Evolutionary conservation across 2,888 invertebrate genomes (phyloP), one percentile per base, ranked within the genome.

Genomic region (Drosophila diplacantha): DNA sequence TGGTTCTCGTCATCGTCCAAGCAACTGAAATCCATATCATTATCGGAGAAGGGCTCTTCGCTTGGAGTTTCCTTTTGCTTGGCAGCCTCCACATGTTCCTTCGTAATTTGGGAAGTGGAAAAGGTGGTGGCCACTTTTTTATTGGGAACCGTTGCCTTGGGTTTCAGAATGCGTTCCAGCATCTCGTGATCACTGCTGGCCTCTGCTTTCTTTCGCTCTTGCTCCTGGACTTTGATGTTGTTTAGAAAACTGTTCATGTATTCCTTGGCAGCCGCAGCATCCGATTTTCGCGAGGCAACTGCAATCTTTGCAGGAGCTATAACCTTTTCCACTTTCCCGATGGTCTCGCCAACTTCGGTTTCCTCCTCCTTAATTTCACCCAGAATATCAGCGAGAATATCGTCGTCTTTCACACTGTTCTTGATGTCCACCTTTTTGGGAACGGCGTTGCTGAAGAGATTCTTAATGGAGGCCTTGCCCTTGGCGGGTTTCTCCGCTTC

Each of bases 331-430:
- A 41, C 47, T 8, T 68, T 43, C 3, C 24, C 65, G 18, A 54
- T 24, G 2, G 55, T 22, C 2, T 46, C 58, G 5, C 53, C 59
- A 2, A 41, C 58, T 5, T 53, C 57, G 12, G 76, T 51, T 16
- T 80, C 75, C 7, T 80, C 77, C 11, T 83, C 75, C 32, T 92
- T 91, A 2, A 93, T 88, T 86, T 94, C 94, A 8, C 91, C 92
- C 86, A 95, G 90, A 46, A 95, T 91, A 83, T 94, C 94, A 29
- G 92, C 92, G 22, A 95, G 88, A 68, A 93, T 91, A 79, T 95
- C 93, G 88, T 97, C 97, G 88, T 97, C 97, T 70, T 95, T 94
- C 20, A 93, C 93, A 71, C 93, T 89, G 3, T 91, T 91, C 8
- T 83, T 69, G 0, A 77, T 60, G 26, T 84, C 93, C 85, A 92